Base-by-base conservation (phyloP, 92 coral and sea anemone genomes). In the Epizoanthus scotinus region DNA sequence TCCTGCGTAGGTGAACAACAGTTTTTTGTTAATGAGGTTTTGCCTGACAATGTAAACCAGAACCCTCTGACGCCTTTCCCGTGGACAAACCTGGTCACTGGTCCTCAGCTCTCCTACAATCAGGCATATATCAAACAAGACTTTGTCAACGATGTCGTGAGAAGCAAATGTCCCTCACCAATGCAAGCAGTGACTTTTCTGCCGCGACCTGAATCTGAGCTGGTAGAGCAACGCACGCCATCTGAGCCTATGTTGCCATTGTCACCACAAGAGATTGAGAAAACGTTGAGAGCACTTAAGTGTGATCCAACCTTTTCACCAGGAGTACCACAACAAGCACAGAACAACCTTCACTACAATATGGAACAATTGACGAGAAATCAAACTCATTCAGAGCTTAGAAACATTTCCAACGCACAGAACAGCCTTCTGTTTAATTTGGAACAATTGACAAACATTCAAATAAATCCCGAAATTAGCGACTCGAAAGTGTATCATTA, bases 131-230 rank as follows among this genome's bases (percentile, higher is more conserved):
- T 25, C 10, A 19, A 63, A 19, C 34, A 19, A 34, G 34, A 63
- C 42, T 27, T 63, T 63, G 26, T 34, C 26, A 34, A 63, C 36
- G 68, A 63, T n/a, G 31, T 34, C 8, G 38, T 34, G 20, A 63
- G 68, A 22, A 63, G 68, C 40, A 40, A 63, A 3, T 63, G 7
- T 34, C 8, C 42, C 17, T 63, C 42, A 19, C 68, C 68, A 25
- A 8, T 63, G 29, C 38, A 63, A 63, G 17, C 68, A 63, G 40
- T 24, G n/a, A 34, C 68, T 28, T 63, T 63, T n/a, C 68, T 63
- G 68, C 68, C 68, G 5, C 0, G 42, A 63, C 8, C 68, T 18
- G 36, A 63, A 0, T 40, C 21, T 6, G 68, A 18, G 28, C 68
- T 27, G 68, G n/a, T 4, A 63, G 7, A 63, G 42, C 28, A 27